Evolutionary conservation across 2,797 vertebrate species (phyloP).

Genomic region (Philypnodon macrostomus): DNA sequence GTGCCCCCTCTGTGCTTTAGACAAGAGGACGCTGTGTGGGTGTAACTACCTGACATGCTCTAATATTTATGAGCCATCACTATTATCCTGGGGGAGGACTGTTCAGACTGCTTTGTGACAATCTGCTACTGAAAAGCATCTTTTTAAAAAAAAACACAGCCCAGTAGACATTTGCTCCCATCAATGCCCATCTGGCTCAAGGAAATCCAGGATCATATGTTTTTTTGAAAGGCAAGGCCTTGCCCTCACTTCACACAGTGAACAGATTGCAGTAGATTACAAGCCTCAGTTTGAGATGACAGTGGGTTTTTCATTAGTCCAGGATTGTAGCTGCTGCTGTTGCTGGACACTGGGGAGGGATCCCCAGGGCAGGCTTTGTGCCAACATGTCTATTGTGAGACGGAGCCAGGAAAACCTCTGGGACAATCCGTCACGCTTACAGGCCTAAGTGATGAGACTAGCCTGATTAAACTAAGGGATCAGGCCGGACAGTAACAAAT

Average conservation of each 20-base stretch:
- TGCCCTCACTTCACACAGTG: slow-evolving; percentile 5
- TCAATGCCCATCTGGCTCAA: slow-evolving; percentile 36
- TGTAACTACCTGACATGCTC: slow-evolving; percentile 49
- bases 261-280: slow-evolving; percentile 21
- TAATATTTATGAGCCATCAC: slow-evolving; percentile 65
- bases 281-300: slow-evolving; percentile 35
- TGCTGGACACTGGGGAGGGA: slow-evolving; percentile 29
- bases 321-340: slow-evolving; percentile 27
- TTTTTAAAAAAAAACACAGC: slow-evolving; percentile 18
- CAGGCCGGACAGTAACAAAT: slow-evolving; percentile 43
- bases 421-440: slow-evolving; percentile 55
- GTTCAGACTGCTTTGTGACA: slow-evolving; percentile 43
- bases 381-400: slow-evolving; percentile 67
- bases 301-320: slow-evolving; percentile 61
- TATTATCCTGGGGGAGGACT: slow-evolving; percentile 36
- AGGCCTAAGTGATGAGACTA: slow-evolving; percentile 49
- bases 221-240: slow-evolving; percentile 8
- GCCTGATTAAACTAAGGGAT: slow-evolving; percentile 59
- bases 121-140: slow-evolving; percentile 41
- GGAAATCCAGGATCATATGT: slow-evolving; percentile 13
- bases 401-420: slow-evolving; percentile 52
- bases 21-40: slow-evolving; percentile 40
- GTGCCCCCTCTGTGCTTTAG: slow-evolving; percentile 40
- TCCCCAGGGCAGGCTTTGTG: slow-evolving; percentile 66
- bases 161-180: slow-evolving; percentile 7